These are phyloP conservation scores for Sapajus apella DNA, from an alignment of 2,113 vertebrate species.

Conservation along the genomic window DNA sequence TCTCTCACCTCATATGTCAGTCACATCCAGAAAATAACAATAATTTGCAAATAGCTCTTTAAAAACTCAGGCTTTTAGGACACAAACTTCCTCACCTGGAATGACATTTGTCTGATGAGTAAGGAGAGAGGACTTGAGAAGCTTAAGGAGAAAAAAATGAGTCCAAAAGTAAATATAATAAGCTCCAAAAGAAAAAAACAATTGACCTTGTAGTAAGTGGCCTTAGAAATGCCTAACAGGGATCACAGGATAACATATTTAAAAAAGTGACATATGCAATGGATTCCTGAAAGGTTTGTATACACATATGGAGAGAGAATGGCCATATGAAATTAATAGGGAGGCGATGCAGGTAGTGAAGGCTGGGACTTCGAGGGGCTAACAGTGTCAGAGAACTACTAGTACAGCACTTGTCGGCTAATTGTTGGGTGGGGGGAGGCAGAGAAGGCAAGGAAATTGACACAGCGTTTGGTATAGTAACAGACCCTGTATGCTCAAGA, in stretches of 20 bases:
- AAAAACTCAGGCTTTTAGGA: conserved; percentile 29
- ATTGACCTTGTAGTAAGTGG: background rate
- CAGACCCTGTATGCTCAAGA: background rate
- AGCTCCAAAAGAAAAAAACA: background rate
- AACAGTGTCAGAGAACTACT: background rate
- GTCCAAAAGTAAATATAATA: background rate
- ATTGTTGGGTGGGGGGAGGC: background rate
- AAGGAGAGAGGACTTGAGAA: background rate
- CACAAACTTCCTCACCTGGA: conserved; percentile 10
- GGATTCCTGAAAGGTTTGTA: background rate
- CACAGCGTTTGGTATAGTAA: background rate
- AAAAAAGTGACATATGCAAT: background rate
- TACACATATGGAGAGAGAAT: background rate
- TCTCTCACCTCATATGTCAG: background rate
- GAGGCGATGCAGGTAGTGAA: background rate
- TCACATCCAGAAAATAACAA: conserved; percentile 46
- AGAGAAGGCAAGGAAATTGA: background rate
- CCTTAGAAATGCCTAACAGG: background rate
- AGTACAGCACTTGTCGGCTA: background rate
- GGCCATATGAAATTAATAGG: background rate
- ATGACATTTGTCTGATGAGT: background rate
- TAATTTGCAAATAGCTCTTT: conserved; percentile 50
- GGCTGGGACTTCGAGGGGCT: background rate
- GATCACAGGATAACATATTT: background rate
- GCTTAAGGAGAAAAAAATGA: background rate